Conservation (phyloP, 2,888 invertebrate species). For the Conomelus anceps region DNA sequence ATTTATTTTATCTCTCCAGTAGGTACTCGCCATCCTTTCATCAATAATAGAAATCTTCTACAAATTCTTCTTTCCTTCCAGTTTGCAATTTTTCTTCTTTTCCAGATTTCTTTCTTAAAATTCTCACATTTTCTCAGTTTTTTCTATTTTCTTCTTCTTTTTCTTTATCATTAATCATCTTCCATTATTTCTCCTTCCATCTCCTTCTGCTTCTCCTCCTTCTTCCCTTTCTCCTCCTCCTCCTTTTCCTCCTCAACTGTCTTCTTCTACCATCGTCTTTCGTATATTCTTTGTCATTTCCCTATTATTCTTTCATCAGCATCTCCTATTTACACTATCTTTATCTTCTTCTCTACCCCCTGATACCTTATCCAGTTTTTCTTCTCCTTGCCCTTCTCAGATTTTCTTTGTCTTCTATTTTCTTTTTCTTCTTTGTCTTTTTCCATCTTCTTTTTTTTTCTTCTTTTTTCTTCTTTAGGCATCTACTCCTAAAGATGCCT, state of each 20-base stretch:
- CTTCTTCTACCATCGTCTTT: neutral
- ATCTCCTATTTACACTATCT: neutral
- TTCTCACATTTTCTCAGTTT: neutral
- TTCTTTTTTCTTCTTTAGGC: neutral
- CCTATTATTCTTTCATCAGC: neutral
- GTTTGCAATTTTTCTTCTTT: neutral
- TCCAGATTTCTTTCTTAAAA: neutral
- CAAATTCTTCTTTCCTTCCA: neutral
- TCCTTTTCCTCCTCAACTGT: neutral
- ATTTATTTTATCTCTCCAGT: too few relatives aligned
- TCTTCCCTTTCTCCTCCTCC: neutral
- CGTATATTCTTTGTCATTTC: neutral
- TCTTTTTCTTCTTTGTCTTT: too few relatives aligned
- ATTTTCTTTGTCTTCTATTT: too few relatives aligned
- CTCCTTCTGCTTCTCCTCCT: neutral
- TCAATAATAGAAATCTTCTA: too few relatives aligned
- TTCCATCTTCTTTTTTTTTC: neutral
- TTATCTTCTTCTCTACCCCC: neutral
- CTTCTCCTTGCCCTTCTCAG: too few relatives aligned
- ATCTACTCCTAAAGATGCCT: too few relatives aligned
- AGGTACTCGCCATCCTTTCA: too few relatives aligned
- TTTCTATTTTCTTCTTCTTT: neutral
- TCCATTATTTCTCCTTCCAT: neutral
- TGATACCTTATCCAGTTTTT: too few relatives aligned
- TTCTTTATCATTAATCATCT: neutral